A percentile compares a stretch with the other conserved stretches of the same genome.
phyloP scores from a whole-genome alignment of 2,888 invertebrate genomes.

The Tipula helvola region DNA sequence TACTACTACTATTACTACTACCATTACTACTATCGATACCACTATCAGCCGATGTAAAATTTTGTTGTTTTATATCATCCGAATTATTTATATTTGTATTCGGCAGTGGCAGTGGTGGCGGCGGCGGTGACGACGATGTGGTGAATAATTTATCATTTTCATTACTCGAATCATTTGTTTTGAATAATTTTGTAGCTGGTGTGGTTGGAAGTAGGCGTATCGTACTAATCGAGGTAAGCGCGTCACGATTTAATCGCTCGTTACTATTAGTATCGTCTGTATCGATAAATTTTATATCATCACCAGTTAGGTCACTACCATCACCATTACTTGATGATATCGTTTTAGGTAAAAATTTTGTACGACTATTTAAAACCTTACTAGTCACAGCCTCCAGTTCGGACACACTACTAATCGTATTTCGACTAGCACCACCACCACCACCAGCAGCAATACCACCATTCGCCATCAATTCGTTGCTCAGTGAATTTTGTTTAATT shows the following conservation, averaged over 20 bases:
- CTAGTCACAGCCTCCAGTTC: background rate
- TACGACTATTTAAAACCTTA: background rate
- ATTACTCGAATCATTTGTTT: background rate
- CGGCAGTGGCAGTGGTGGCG: too few relatives aligned
- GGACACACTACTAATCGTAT: background rate
- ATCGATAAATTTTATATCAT: background rate
- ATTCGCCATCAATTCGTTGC: background rate
- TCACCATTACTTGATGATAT: background rate
- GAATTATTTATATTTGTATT: background rate
- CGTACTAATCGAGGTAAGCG: background rate
- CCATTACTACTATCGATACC: slow-evolving; percentile 12
- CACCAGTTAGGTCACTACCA: background rate
- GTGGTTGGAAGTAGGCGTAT: background rate
- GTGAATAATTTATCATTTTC: background rate
- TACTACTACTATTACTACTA: slow-evolving; percentile 12
- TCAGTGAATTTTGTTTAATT: background rate
- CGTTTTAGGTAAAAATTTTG: background rate
- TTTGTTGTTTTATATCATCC: slow-evolving; percentile 15
- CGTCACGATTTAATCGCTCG: background rate
- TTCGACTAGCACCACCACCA: background rate
- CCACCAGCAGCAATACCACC: background rate
- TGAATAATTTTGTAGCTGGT: background rate
- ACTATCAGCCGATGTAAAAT: slow-evolving; percentile 12
- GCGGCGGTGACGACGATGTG: background rate
- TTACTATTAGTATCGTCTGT: background rate